Evolutionary conservation across 2,797 vertebrate species (phyloP).

Genomic region (Mormyrus proboscirostris): DNA sequence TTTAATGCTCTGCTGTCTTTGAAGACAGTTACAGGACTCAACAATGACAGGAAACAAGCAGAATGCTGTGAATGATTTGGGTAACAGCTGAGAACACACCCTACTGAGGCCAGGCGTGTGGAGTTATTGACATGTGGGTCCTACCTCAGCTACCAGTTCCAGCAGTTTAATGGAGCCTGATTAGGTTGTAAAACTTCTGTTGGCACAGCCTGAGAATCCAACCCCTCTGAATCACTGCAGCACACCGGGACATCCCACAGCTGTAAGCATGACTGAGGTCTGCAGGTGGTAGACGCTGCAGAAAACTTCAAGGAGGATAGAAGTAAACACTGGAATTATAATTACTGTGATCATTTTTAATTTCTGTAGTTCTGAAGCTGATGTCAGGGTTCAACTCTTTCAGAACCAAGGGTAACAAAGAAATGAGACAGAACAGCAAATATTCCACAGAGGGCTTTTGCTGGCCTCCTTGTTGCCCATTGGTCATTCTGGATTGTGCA

Average conservation of each 20-base stretch:
- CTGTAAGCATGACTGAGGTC: background rate
- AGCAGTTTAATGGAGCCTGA: background rate
- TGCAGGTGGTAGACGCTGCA: background rate
- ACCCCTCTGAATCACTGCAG: background rate
- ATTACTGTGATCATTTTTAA: background rate
- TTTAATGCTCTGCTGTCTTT: background rate
- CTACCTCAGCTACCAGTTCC: background rate
- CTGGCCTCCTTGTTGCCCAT: background rate
- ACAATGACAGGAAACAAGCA: background rate
- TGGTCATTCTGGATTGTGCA: slow-evolving; percentile 26
- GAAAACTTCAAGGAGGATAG: background rate
- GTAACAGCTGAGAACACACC: background rate
- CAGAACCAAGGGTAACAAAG: background rate
- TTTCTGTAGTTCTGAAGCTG: background rate
- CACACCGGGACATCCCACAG: background rate
- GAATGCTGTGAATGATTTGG: background rate
- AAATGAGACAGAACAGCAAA: background rate
- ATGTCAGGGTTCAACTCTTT: background rate
- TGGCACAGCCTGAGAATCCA: background rate
- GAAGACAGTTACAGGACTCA: background rate
- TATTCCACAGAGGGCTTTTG: background rate
- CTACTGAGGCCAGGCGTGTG: background rate
- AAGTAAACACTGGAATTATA: background rate
- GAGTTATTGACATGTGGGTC: background rate
- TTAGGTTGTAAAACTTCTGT: background rate